phyloP scores from a whole-genome alignment of 2,888 invertebrate species.

The Thecophora atra region DNA sequence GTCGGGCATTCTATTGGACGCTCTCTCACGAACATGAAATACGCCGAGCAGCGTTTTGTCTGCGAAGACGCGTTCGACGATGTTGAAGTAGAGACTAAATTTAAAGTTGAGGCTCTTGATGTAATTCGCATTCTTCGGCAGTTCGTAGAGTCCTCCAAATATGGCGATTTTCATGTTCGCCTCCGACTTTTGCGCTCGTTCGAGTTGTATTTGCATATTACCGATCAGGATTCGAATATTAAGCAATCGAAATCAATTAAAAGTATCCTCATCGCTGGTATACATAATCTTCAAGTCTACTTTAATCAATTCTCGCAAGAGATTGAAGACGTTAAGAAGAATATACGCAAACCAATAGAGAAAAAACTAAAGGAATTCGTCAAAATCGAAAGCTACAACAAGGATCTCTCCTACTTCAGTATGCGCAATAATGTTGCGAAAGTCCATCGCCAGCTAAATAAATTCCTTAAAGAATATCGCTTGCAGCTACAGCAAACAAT shows the following conservation, averaged over 20 bases:
- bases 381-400: constrained; percentile 93
- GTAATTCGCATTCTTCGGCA: constrained; percentile 73
- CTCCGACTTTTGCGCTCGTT: constrained; percentile 82
- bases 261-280: constrained; percentile 69
- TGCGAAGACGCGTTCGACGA: constrained; percentile 51
- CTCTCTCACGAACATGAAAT: constrained; percentile 52
- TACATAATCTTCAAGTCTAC: constrained; percentile 86
- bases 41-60: constrained; percentile 55
- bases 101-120: constrained; percentile 53
- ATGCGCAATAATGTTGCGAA: constrained; percentile 89
- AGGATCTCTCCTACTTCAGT: constrained; percentile 93
- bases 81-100: constrained; percentile 48
- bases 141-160: constrained; percentile 83
- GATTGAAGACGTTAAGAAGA: constrained; percentile 73
- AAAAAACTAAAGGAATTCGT: constrained; percentile 92
- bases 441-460: constrained; percentile 86
- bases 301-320: constrained; percentile 80
- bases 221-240: constrained; percentile 52
- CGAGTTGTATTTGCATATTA: constrained; percentile 79
- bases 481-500: constrained; percentile 66
- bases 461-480: constrained; percentile 87
- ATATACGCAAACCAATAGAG: constrained; percentile 83
- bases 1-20: constrained; percentile 55
- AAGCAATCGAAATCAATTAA: not conserved
- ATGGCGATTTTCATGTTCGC: constrained; percentile 85